Base-by-base conservation (phyloP, 2,797 vertebrate species). In the Halcyon badia region DNA sequence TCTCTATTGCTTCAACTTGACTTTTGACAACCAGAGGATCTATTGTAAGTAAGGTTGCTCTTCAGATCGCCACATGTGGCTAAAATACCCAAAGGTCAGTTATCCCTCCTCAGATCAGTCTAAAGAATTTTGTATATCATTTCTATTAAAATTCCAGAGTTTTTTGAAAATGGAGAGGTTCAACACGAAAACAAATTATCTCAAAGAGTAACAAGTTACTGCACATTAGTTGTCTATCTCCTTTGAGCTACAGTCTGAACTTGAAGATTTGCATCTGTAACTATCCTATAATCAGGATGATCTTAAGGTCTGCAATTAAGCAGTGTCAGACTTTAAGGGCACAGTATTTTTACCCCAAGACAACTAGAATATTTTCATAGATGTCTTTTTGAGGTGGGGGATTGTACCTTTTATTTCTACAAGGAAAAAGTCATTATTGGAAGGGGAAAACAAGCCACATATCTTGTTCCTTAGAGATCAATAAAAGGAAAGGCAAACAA, bases 101-200 rank as follows among this genome's bases (percentile, higher is more conserved):
- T 66, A 39, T 39, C 9, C 14, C 11, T 70, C 17, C 22, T 71
- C 60, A 77, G 15, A 91, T 58, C 48, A 62, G 16, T 49, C 24
- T 77, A 49, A 78, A 21, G 14, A 70, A 68, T 85, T 91, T 52
- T 2, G 62, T 15, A 15, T 49, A 58, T 35, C 17, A 28, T 16
- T 78, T 78, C 11, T 8, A 54, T 64, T 89, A 90, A 82, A 82
- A 90, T 51, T 89, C 51, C 51, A 62, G 66, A 37, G 13, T 62
- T n/a, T 57, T 89, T 66, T 93, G 70, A 66, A 89, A 93, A 89
- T 49, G 12, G 21, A 35, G 51, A 66, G 5, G 9, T 56, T 87
- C 15, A 60, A 71, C 39, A 52, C 44, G 83, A 9, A 62, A 75
- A 56, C 8, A 61, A 71, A 37, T 48, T 52, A 68, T 68, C 44